Base-by-base conservation (phyloP, 2,113 vertebrate genomes). In the Danionella cerebrum region DNA sequence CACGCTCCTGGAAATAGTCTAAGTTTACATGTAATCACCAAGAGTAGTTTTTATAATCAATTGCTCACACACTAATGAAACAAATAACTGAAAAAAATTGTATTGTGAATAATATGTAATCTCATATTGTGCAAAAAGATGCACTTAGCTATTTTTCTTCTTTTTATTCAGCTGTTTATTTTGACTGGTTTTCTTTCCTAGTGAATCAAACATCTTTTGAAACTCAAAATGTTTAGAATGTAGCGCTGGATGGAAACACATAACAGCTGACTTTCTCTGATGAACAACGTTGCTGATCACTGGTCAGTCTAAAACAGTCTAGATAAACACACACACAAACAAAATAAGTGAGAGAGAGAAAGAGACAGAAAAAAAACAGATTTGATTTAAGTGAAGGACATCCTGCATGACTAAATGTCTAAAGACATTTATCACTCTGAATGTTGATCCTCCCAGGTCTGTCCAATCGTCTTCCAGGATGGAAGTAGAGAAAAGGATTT, bases 311-410 rank as follows among this genome's bases (percentile, higher is more conserved):
- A 91, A 42, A 65, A 41, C 47, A 59, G 25, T 29, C 48, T 22
- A 50, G 44, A 27, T 36, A n/a, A 38, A 24, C 14, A 53, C 47
- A 47, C 33, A 63, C 39, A 39, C 18, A 41, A 19, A 18, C 3
- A 6, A 48, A 3, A 2, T 19, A 19, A 16, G 11, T 14, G 33
- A 39, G 21, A 27, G 47, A 51, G n/a, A 51, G 18, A 51, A 18
- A 29, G 18, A 60, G 16, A 54, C 25, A 48, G 38, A 14, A 92
- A 96, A 95, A 91, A 96, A 97, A 96, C 93, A 95, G 93, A 94
- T 97, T 97, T 97, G 94, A 97, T 97, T 96, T 96, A 98, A 95
- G 90, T 94, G 94, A 98, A 97, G 94, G 95, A 96, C 94, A 76
- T 93, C 97, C 85, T 77, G 90, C 92, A 87, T 91, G 92, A 90